Base-by-base conservation (phyloP, 1,140 invertebrate species). In the Orius laevigatus region DNA sequence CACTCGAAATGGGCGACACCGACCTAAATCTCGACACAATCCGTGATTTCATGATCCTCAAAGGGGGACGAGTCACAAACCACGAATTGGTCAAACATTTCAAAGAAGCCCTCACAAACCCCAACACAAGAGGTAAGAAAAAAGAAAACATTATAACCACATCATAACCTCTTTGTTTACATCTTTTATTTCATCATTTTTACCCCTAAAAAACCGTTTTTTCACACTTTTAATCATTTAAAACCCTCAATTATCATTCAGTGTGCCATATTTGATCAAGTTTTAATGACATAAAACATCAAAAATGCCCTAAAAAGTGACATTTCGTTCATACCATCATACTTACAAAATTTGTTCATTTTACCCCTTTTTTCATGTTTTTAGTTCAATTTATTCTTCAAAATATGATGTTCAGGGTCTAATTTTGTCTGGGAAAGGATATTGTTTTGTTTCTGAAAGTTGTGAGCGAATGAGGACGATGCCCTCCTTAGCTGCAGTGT, bases 1-100 rank as follows among this genome's bases (percentile, higher is more conserved):
- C 3, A 16, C n/a, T n/a, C 33, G 33, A 11, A 11, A 48, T 48
- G 47, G 25, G 47, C 38, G 18, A 10, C 67, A 54, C 75, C 78
- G 50, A 72, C 56, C 71, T 90, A 64, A 84, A 76, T 61, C 72
- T 85, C 58, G 78, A 84, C 53, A 75, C 84, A 70, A 84, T 92
- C 59, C 73, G 79, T 39, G 74, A 81, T 61, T 90, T 79, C 74
- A 81, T 92, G 67, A 58, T 84, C 53, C 71, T 72, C 58, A 81
- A 84, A 59, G 84, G 83, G 52, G 84, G 84, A 15, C 81, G 78
- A 69, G 84, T 87, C 43, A 81, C 79, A 55, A 91, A 91, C 66
- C 79, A 83, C 65, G 82, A 88, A 50, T 67, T 90, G 50, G 85
- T 91, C 32, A 85, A 84, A 65, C 74, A 89, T 69, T 92, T 91